Evolutionary conservation across 2,888 invertebrate genomes (phyloP).

Genomic region (Siphlonurus alternatus): DNA sequence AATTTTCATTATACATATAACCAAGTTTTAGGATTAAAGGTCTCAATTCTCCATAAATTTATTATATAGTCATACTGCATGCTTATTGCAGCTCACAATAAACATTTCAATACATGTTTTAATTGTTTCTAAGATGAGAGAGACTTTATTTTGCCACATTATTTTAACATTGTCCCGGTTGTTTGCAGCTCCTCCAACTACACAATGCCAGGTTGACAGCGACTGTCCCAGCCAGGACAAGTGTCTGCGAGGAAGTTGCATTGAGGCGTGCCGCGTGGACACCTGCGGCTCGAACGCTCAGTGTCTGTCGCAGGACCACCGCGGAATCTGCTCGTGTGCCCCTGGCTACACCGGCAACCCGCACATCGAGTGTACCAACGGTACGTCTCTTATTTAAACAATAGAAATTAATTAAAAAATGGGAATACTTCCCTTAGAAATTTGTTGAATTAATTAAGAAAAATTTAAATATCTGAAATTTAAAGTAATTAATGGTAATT

Average conservation of each 20-base stretch:
- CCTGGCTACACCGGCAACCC: conserved; percentile 62
- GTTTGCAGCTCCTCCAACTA: conserved; percentile 28
- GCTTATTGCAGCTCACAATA: conserved; percentile 3
- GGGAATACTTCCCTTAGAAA: background rate
- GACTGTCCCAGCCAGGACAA: conserved; percentile 60
- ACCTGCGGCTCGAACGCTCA: conserved; percentile 69
- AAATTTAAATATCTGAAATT: background rate
- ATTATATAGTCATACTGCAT: background rate
- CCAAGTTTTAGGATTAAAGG: background rate
- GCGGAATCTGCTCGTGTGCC: conserved; percentile 61
- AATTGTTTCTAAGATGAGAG: background rate
- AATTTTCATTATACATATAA: background rate
- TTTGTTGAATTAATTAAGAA: background rate
- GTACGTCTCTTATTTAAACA: conserved; percentile 24
- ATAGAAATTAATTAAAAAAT: background rate
- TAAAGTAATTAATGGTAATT: no score
- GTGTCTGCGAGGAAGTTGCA: conserved; percentile 57
- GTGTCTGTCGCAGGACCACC: conserved; percentile 58
- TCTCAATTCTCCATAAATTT: background rate
- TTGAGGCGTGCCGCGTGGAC: conserved; percentile 60
- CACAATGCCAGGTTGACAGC: conserved; percentile 49
- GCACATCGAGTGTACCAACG: conserved; percentile 51
- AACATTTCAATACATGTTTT: background rate
- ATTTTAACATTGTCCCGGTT: background rate
- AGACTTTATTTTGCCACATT: background rate